phyloP scores from a whole-genome alignment of 2,113 vertebrate genomes.

The Xyrauchen texanus region DNA sequence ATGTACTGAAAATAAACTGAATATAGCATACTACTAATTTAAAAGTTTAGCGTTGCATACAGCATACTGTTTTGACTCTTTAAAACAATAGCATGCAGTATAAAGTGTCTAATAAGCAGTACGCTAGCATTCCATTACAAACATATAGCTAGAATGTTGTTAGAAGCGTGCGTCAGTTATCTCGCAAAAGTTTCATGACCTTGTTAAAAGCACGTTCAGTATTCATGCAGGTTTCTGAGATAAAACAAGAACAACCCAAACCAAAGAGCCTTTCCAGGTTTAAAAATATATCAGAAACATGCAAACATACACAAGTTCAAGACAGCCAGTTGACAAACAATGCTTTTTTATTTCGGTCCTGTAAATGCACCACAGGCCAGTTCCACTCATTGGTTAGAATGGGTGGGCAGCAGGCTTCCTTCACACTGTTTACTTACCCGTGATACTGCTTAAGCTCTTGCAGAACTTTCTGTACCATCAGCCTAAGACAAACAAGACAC shows the following conservation, averaged over 20 bases:
- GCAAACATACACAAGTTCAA: constrained; percentile 21
- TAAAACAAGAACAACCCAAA: background rate
- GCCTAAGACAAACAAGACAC: constrained; percentile 82
- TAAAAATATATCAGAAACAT: background rate
- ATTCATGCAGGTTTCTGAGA: background rate
- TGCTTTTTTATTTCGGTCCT: constrained; percentile 6
- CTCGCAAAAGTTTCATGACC: background rate
- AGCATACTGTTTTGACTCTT: no score
- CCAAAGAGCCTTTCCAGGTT: background rate
- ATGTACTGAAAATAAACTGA: no score
- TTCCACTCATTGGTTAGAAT: background rate
- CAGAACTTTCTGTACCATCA: constrained; percentile 94
- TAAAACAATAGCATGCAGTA: no score
- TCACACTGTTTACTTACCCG: constrained; percentile 80
- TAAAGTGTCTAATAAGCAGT: background rate
- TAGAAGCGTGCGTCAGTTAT: constrained; percentile 3
- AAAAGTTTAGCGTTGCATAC: no score
- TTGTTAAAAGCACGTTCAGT: background rate
- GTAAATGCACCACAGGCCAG: background rate
- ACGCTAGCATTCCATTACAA: background rate
- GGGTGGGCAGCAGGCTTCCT: constrained; percentile 14
- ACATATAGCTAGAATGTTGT: constrained; percentile 15
- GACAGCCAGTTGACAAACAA: no score
- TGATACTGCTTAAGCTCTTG: constrained; percentile 92
- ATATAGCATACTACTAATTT: no score